A percentile compares a stretch with the other conserved stretches of the same genome.
phyloP scores from a whole-genome alignment of 2,113 vertebrate species.

The Rhinoptilus africanus region DNA sequence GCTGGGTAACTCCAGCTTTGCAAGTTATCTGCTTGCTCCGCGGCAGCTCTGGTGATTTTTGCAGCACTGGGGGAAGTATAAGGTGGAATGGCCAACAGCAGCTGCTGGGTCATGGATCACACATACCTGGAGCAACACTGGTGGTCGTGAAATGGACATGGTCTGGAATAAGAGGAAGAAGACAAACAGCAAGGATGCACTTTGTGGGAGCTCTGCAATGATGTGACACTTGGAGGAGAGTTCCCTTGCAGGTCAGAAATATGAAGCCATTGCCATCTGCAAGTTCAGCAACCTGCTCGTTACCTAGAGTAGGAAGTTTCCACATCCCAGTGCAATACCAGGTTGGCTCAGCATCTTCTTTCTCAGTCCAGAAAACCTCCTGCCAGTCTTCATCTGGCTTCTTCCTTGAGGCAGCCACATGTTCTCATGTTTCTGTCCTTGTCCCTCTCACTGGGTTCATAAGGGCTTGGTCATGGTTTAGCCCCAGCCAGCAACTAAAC shows the following conservation, averaged over 20 bases:
- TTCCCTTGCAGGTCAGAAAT: not conserved
- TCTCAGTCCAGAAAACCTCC: not conserved
- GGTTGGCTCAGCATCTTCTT: not conserved
- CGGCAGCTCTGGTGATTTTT: not conserved
- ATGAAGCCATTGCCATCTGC: not conserved
- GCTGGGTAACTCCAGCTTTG: not conserved
- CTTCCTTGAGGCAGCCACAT: not conserved
- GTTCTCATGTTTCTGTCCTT: not conserved
- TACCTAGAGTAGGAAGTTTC: not conserved
- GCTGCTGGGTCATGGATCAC: not conserved
- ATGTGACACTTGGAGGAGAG: not conserved
- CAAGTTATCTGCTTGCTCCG: not conserved
- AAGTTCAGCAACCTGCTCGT: not conserved
- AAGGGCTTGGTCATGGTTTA: not conserved
- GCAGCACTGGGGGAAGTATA: not conserved
- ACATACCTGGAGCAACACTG: not conserved
- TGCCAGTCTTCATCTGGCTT: not conserved
- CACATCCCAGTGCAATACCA: not conserved
- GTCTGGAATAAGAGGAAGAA: not conserved
- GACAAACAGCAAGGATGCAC: not conserved
- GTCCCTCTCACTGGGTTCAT: not conserved
- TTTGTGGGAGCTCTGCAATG: not conserved
- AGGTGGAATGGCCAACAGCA: not conserved
- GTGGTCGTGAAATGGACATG: not conserved
- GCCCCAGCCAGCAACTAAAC: not conserved